Conservation (phyloP, 2,797 vertebrate species). For the Oreonectes daqikongensis region DNA sequence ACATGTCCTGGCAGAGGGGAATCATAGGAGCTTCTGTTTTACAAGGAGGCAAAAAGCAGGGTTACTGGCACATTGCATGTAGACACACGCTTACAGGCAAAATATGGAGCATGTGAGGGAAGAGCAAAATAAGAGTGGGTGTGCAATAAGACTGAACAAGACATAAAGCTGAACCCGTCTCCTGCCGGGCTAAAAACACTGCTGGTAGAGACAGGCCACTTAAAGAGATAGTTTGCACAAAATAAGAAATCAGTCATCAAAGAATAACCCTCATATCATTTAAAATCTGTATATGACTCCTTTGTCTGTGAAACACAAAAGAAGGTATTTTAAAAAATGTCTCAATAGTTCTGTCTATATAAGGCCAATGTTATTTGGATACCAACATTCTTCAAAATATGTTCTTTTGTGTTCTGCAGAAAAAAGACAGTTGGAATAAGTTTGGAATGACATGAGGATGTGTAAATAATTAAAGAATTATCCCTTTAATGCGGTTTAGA, state of each 20-base stretch:
- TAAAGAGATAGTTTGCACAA: neutral
- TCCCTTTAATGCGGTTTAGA: neutral
- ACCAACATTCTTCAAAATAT: no score
- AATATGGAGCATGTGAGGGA: conserved; percentile 47
- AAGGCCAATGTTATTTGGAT: no score
- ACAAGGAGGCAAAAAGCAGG: neutral
- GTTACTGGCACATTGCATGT: conserved; percentile 22
- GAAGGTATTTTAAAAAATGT: no score
- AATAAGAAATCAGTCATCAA: no score
- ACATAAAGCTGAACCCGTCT: conserved; percentile 3
- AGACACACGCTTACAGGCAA: conserved; percentile 34
- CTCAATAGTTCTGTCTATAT: no score
- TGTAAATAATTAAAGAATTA: no score
- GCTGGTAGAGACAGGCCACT: conserved; percentile 1
- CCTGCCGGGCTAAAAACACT: conserved; percentile 42
- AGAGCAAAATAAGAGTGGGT: conserved; percentile 20
- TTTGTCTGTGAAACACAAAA: no score
- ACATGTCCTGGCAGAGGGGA: neutral
- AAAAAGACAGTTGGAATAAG: no score
- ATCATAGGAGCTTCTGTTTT: conserved; percentile 1
- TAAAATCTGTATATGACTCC: no score
- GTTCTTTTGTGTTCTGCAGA: no score
- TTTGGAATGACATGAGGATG: no score
- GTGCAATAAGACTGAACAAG: conserved; percentile 25
- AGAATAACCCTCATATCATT: no score